A percentile compares a stretch with the other conserved stretches of the same genome.
phyloP scores from a whole-genome alignment of 2,113 vertebrate species.

The Turnix velox region DNA sequence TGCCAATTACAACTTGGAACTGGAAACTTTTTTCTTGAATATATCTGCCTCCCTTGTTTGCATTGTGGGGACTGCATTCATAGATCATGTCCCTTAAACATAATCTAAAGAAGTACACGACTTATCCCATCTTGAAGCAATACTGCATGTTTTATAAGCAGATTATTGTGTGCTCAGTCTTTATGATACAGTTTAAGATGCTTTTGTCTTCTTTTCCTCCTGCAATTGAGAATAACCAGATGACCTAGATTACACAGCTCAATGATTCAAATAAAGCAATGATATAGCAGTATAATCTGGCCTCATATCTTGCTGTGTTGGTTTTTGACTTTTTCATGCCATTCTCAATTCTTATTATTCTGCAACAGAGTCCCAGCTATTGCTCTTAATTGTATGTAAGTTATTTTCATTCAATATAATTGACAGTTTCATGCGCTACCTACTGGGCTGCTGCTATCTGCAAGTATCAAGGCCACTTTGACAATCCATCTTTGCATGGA shows the following conservation, averaged over 20 bases:
- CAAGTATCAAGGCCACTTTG: neutral
- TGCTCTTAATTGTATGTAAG: neutral
- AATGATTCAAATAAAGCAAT: slow-evolving; percentile 10
- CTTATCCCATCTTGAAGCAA: neutral
- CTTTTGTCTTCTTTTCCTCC: neutral
- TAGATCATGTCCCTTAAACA: neutral
- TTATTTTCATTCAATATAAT: neutral
- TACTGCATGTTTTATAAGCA: neutral
- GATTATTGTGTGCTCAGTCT: neutral
- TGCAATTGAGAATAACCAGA: neutral
- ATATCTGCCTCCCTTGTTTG: neutral
- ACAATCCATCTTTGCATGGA: neutral
- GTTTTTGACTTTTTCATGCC: neutral
- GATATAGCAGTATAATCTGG: neutral
- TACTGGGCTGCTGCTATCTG: neutral
- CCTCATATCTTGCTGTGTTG: neutral
- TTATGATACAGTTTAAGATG: neutral
- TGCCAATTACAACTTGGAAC: neutral
- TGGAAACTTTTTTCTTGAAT: neutral
- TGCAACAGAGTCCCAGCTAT: neutral
- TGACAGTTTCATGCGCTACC: neutral
- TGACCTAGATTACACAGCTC: slow-evolving; percentile 29
- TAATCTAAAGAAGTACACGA: neutral
- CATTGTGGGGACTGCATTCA: neutral
- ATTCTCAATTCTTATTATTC: neutral